Percentiles rank a stretch among this genome's conserved stretches.
phyloP scores from a whole-genome alignment of 2,113 vertebrate genomes.

The Vulpes lagopus region DNA sequence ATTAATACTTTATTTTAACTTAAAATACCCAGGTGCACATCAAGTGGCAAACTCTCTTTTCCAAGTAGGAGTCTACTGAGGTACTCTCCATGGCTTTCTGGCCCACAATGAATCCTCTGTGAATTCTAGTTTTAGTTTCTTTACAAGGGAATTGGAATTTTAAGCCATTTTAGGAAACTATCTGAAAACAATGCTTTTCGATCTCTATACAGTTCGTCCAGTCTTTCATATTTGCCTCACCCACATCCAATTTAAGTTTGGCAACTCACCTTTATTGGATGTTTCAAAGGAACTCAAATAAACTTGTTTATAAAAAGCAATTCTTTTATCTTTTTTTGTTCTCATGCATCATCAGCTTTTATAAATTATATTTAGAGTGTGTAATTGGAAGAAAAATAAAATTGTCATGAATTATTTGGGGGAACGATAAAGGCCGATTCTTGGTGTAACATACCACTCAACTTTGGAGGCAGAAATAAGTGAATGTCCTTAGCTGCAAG shows the following conservation, averaged over 20 bases:
- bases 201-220: not conserved
- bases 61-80: not conserved
- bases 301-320: not conserved
- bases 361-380: not conserved
- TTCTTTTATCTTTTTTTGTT: not conserved
- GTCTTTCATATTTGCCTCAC: not conserved
- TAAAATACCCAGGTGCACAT: not conserved
- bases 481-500: not conserved
- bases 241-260: not conserved
- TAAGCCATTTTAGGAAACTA: not conserved
- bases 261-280: not conserved
- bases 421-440: not conserved
- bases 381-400: not conserved
- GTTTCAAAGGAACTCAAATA: not conserved
- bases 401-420: not conserved
- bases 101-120: not conserved
- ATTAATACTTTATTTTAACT: not conserved
- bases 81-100: no score
- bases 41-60: not conserved
- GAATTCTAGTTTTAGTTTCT: not conserved
- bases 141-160: not conserved
- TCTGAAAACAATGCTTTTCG: not conserved
- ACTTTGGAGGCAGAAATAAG: not conserved
- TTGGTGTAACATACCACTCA: not conserved
- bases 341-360: not conserved